Evolutionary conservation across 2,113 vertebrate species (phyloP).

Genomic region (Prionailurus viverrinus): DNA sequence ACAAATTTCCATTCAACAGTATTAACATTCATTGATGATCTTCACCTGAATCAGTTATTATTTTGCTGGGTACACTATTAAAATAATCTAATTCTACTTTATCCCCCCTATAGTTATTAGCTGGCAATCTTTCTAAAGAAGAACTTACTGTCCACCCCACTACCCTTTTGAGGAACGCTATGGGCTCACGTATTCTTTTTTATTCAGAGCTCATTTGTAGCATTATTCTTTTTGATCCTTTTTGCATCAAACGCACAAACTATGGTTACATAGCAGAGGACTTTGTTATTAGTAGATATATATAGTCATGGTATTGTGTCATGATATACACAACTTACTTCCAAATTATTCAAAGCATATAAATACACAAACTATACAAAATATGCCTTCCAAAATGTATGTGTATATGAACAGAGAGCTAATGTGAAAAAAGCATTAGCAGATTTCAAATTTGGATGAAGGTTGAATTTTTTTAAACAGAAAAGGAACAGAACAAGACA

Average conservation of each 20-base stretch:
- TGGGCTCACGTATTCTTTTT: background rate
- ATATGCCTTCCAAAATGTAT: background rate
- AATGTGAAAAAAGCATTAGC: background rate
- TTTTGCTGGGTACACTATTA: background rate
- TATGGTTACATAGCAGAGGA: background rate
- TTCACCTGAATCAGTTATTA: background rate
- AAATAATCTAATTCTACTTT: background rate
- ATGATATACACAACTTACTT: background rate
- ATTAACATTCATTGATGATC: background rate
- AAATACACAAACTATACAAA: background rate
- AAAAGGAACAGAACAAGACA: background rate
- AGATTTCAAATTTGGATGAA: background rate
- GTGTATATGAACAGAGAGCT: background rate
- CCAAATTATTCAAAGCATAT: background rate
- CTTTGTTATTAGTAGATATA: background rate
- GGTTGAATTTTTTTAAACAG: background rate
- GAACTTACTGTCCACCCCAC: background rate
- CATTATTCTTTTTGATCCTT: background rate
- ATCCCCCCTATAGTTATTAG: background rate
- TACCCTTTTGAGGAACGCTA: background rate
- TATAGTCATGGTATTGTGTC: background rate
- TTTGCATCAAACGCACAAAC: slow-evolving; percentile 5
- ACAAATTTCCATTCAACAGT: background rate
- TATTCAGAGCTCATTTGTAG: background rate
- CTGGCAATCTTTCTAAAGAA: background rate